phyloP scores from a whole-genome alignment of 2,113 vertebrate species.

The Tupaia chinensis region DNA sequence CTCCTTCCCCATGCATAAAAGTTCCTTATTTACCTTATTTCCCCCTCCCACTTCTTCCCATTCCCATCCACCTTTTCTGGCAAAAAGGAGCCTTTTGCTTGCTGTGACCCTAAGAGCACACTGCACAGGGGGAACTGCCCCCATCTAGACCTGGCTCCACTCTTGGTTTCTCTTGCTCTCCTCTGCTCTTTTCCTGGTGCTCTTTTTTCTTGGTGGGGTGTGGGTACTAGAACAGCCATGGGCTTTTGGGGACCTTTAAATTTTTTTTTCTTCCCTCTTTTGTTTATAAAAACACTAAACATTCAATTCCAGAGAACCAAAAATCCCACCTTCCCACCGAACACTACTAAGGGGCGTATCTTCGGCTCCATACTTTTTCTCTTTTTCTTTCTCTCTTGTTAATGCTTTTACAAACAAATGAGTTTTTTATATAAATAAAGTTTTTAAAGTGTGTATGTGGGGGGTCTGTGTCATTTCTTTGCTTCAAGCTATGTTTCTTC shows the following conservation, averaged over 20 bases:
- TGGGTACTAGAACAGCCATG: constrained; percentile 80
- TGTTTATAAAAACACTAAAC: constrained; percentile 89
- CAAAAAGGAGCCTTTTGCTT: constrained; percentile 63
- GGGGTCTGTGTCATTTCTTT: constrained; percentile 79
- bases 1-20: neutral
- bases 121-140: neutral
- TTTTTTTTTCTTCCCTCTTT: constrained; percentile 52
- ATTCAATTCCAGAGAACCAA: constrained; percentile 89
- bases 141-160: constrained; percentile 19
- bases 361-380: constrained; percentile 76
- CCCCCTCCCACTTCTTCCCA: neutral
- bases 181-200: constrained; percentile 63
- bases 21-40: neutral
- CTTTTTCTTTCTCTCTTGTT: constrained; percentile 87
- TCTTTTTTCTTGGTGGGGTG: constrained; percentile 78
- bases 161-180: constrained; percentile 68
- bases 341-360: constrained; percentile 80
- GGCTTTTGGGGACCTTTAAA: constrained; percentile 83
- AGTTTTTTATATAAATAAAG: constrained; percentile 93
- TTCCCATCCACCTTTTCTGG: constrained; percentile 50
- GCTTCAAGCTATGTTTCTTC: constrained; percentile 26
- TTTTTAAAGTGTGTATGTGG: constrained; percentile 89
- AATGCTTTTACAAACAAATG: constrained; percentile 91
- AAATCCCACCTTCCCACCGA: constrained; percentile 82
- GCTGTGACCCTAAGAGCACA: constrained; percentile 32